phyloP scores from a whole-genome alignment of 2,888 invertebrate genomes.

The Gymnocheta viridis region DNA sequence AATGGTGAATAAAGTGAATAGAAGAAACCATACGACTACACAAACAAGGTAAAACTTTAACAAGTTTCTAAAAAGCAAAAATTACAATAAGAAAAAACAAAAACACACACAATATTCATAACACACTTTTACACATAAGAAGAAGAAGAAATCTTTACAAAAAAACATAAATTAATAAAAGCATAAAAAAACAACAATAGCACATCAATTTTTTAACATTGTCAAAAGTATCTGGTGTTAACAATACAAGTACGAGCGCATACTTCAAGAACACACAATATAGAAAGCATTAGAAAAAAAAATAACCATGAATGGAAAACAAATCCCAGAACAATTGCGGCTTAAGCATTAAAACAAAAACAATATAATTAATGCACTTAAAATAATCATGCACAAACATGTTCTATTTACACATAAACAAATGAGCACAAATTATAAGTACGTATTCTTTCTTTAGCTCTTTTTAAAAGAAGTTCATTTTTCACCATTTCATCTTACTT shows the following conservation, averaged over 20 bases:
- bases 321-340: not conserved
- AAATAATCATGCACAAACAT: slow-evolving; percentile 13
- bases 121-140: slow-evolving; percentile 28
- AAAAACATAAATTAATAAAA: not conserved
- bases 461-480: slow-evolving; percentile 1
- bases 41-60: slow-evolving; percentile 61
- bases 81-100: slow-evolving; percentile 21
- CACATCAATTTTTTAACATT: slow-evolving; percentile 54
- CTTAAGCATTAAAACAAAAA: not conserved
- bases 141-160: not conserved
- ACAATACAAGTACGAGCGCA: slow-evolving; percentile 7
- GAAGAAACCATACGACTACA: slow-evolving; percentile 66
- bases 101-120: slow-evolving; percentile 41
- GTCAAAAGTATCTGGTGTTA: slow-evolving; percentile 60
- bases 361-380: not conserved
- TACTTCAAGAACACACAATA: slow-evolving; percentile 17
- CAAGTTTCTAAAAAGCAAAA: slow-evolving; percentile 50
- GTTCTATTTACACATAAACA: slow-evolving; percentile 20
- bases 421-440: not conserved
- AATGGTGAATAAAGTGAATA: slow-evolving; percentile 56
- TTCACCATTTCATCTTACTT: slow-evolving; percentile 13
- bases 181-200: not conserved
- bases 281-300: not conserved
- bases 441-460: not conserved
- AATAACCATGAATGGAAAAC: not conserved